Conservation (phyloP, 2,888 invertebrate species). For the Xanthia togata region DNA sequence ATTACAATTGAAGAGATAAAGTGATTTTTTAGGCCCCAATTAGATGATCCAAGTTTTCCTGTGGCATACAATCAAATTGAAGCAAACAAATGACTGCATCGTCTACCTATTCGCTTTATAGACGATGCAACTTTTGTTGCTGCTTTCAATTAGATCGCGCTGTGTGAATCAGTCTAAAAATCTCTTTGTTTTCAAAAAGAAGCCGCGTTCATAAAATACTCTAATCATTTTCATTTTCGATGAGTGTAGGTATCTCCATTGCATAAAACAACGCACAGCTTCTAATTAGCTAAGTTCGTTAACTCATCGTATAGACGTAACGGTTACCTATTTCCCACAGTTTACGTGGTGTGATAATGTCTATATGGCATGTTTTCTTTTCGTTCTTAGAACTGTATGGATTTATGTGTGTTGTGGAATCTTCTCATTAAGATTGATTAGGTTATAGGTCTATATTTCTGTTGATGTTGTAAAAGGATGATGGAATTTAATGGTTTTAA, state of each 20-base stretch:
- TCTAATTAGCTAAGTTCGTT: constrained; percentile 30
- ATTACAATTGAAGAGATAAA: not conserved
- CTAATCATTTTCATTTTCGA: constrained; percentile 32
- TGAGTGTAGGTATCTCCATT: constrained; percentile 26
- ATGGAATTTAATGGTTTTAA: not conserved
- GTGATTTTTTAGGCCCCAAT: not conserved
- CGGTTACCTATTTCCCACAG: constrained; percentile 48
- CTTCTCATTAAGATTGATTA: constrained; percentile 16
- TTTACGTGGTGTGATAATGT: constrained; percentile 33
- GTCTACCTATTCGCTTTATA: not conserved
- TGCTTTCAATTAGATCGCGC: not conserved
- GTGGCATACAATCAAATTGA: not conserved
- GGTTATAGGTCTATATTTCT: not conserved
- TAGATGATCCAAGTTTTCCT: not conserved
- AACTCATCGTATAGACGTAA: constrained; percentile 42
- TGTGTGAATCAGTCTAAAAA: not conserved
- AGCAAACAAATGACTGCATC: not conserved
- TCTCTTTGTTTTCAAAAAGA: not conserved
- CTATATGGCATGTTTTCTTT: constrained; percentile 37
- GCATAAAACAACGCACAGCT: constrained; percentile 22
- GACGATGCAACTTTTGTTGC: not conserved
- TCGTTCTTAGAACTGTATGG: constrained; percentile 32
- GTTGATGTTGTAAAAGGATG: not conserved
- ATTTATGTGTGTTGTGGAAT: constrained; percentile 37
- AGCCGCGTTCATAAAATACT: not conserved